These are phyloP conservation scores for Exephanes ischioxanthus DNA, from an alignment of 2,888 invertebrate species.

Conservation along the genomic window DNA sequence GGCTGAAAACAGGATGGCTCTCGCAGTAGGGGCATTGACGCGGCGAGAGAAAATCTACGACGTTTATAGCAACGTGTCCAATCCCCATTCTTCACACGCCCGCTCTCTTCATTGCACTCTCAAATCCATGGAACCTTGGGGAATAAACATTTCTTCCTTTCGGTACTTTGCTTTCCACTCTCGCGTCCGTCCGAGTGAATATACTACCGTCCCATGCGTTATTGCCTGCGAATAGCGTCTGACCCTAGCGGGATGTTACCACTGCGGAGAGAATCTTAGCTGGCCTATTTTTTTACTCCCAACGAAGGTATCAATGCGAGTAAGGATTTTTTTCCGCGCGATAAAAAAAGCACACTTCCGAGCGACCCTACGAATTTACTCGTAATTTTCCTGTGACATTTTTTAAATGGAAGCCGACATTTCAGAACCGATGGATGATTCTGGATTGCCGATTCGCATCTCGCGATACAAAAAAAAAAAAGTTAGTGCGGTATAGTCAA, in stretches of 20 bases:
- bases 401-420: too few relatives aligned
- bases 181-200: constrained; percentile 22
- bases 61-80: constrained; percentile 33
- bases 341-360: too few relatives aligned
- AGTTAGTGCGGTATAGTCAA: too few relatives aligned
- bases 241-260: constrained; percentile 27
- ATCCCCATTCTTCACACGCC: constrained; percentile 21
- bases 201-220: constrained; percentile 26
- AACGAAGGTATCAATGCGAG: background rate
- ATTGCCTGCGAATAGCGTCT: constrained; percentile 25
- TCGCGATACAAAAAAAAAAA: too few relatives aligned
- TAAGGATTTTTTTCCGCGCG: background rate
- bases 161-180: constrained; percentile 15
- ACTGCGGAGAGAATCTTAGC: background rate
- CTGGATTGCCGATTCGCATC: too few relatives aligned
- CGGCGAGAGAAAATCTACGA: constrained; percentile 27
- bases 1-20: constrained; percentile 31
- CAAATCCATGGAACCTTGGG: constrained; percentile 5
- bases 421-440: too few relatives aligned
- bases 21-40: constrained; percentile 2
- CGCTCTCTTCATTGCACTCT: constrained; percentile 11
- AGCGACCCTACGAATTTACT: too few relatives aligned
- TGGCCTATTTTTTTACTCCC: background rate
- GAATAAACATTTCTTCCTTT: constrained; percentile 55
- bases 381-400: too few relatives aligned